Evolutionary conservation across 1,140 invertebrate species (phyloP).

Genomic region (Dryas iulia): DNA sequence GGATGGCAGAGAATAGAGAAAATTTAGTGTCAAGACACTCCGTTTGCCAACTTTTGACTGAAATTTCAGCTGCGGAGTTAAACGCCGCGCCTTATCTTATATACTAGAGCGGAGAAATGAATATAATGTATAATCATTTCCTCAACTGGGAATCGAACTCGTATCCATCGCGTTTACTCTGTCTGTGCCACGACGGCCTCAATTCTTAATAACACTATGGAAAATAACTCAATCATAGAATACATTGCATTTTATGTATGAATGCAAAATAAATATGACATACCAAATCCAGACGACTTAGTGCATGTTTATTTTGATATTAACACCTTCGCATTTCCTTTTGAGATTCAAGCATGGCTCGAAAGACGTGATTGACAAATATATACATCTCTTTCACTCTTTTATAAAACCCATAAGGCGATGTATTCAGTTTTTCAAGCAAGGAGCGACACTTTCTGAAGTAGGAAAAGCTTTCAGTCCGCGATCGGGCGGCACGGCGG

Average conservation of each 20-base stretch:
- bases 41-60: too few relatives aligned
- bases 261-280: not conserved
- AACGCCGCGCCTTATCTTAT: too few relatives aligned
- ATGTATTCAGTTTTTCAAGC: conserved; percentile 49
- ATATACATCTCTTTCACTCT: conserved; percentile 42
- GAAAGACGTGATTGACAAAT: conserved; percentile 27
- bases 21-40: too few relatives aligned
- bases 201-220: not conserved
- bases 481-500: conserved; percentile 58
- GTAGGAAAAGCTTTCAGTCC: conserved; percentile 68
- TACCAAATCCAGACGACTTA: conserved; percentile 47
- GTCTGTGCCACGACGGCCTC: too few relatives aligned
- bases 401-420: conserved; percentile 29
- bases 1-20: too few relatives aligned
- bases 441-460: conserved; percentile 50
- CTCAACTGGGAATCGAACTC: too few relatives aligned
- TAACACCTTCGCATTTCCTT: conserved; percentile 63
- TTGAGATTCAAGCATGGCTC: conserved; percentile 45
- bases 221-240: not conserved
- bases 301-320: conserved; percentile 71
- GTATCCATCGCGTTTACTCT: too few relatives aligned
- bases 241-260: conserved; percentile 2
- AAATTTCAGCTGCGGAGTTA: too few relatives aligned
- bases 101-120: too few relatives aligned
- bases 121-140: too few relatives aligned